A percentile compares a stretch with the other conserved stretches of the same genome.
Conservation (phyloP, 2,797 vertebrate species). For the Manis pentadactyla region DNA sequence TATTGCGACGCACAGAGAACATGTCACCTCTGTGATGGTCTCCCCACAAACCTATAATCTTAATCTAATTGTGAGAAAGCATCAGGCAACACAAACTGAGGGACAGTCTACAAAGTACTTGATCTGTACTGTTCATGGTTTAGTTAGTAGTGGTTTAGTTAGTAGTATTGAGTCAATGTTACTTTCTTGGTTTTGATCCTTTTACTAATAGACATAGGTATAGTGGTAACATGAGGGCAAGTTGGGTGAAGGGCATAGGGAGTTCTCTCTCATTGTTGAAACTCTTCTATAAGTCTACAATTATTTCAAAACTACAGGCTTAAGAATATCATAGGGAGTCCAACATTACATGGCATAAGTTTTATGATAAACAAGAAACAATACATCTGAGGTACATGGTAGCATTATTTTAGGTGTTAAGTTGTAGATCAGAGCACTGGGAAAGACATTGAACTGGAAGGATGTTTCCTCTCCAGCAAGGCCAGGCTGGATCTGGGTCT, state of each 20-base stretch:
- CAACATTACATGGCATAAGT: not conserved
- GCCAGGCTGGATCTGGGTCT: not conserved
- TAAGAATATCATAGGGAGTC: conserved; percentile 27
- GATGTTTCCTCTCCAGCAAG: not conserved
- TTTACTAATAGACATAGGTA: not conserved
- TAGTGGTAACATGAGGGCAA: not conserved
- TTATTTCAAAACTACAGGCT: conserved; percentile 22
- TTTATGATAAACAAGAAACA: conserved; percentile 41
- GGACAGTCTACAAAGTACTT: not conserved
- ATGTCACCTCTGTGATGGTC: not conserved
- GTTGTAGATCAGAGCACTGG: not conserved
- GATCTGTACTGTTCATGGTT: not conserved
- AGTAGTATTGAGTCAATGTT: not conserved
- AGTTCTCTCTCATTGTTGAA: not conserved
- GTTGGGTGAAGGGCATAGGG: not conserved
- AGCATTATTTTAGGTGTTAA: not conserved
- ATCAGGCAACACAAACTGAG: not conserved
- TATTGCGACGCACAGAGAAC: not conserved
- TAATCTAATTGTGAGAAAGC: not conserved
- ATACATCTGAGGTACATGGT: fast-evolving
- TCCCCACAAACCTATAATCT: not conserved
- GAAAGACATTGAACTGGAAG: not conserved
- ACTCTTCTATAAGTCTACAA: conserved; percentile 1
- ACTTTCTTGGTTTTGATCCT: not conserved
- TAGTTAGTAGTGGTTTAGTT: not conserved